These are phyloP conservation scores for Carcinoscorpius rotundicauda DNA, from an alignment of 1,140 invertebrate genomes.

Conservation along the genomic window DNA sequence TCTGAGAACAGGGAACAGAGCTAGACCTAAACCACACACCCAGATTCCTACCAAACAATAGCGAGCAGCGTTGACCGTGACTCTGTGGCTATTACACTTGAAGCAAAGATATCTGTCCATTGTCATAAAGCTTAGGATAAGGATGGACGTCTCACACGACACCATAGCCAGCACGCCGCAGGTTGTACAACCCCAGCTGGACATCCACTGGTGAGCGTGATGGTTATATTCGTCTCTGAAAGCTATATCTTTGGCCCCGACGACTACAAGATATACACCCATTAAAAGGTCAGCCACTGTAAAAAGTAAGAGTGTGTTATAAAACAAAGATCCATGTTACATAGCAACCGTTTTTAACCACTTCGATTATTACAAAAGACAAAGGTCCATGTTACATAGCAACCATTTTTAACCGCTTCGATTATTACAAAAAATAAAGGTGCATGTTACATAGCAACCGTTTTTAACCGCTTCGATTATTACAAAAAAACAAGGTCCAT, in stretches of 20 bases:
- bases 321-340: too few relatives aligned
- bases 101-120: conserved; percentile 46
- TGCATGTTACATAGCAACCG: too few relatives aligned
- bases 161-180: conserved; percentile 52
- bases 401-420: too few relatives aligned
- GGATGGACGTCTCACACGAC: conserved; percentile 56
- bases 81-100: conserved; percentile 18
- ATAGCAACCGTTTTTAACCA: too few relatives aligned
- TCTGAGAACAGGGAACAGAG: conserved; percentile 22
- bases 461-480: too few relatives aligned
- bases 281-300: conserved; percentile 59
- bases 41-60: conserved; percentile 19
- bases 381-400: too few relatives aligned
- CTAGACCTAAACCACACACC: conserved; percentile 20
- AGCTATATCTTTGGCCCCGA: conserved; percentile 50
- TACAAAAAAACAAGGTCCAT: too few relatives aligned
- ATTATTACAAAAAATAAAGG: too few relatives aligned
- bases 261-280: conserved; percentile 59
- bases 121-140: conserved; percentile 62
- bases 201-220: conserved; percentile 51
- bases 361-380: too few relatives aligned
- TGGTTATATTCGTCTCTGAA: conserved; percentile 50
- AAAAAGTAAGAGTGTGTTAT: background rate
- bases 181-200: conserved; percentile 49
- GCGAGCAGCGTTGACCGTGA: conserved; percentile 16